phyloP scores from a whole-genome alignment of 2,888 invertebrate species.

The Ecliptopera silaceata region DNA sequence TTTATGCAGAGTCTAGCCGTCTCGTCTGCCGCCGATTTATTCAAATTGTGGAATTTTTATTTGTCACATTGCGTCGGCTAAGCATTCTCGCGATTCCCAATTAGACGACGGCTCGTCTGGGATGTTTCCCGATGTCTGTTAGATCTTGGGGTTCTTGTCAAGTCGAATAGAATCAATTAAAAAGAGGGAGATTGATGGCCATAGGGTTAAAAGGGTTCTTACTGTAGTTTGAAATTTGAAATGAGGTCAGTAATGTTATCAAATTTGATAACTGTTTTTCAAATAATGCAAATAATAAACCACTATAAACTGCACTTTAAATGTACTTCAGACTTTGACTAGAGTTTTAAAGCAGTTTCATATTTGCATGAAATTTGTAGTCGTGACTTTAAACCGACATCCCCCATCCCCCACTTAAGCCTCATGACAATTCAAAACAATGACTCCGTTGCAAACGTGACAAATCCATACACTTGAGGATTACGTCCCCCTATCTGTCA shows the following conservation, averaged over 20 bases:
- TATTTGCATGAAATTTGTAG: no score
- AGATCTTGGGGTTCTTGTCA: slow-evolving; percentile 18
- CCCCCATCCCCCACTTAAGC: not conserved
- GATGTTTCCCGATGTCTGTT: slow-evolving; percentile 27
- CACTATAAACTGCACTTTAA: no score
- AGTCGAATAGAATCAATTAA: slow-evolving; percentile 10
- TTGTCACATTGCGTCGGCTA: slow-evolving; percentile 67
- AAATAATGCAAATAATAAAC: no score
- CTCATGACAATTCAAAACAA: not conserved
- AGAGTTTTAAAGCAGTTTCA: no score
- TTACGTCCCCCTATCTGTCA: slow-evolving; percentile 24
- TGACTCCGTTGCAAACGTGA: slow-evolving; percentile 11
- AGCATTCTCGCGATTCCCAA: slow-evolving; percentile 62
- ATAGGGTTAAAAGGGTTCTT: not conserved
- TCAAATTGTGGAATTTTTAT: slow-evolving; percentile 63
- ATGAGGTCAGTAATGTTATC: no score
- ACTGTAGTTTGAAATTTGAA: not conserved
- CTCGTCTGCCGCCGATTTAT: slow-evolving; percentile 51
- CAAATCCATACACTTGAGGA: slow-evolving; percentile 19
- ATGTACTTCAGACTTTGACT: no score
- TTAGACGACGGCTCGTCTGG: slow-evolving; percentile 59
- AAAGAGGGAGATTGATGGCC: slow-evolving; percentile 9
- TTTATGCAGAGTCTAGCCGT: slow-evolving; percentile 30
- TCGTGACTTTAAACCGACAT: not conserved
- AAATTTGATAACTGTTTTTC: no score